phyloP scores from a whole-genome alignment of 1,140 invertebrate genomes.

The Colletes latitarsis region DNA sequence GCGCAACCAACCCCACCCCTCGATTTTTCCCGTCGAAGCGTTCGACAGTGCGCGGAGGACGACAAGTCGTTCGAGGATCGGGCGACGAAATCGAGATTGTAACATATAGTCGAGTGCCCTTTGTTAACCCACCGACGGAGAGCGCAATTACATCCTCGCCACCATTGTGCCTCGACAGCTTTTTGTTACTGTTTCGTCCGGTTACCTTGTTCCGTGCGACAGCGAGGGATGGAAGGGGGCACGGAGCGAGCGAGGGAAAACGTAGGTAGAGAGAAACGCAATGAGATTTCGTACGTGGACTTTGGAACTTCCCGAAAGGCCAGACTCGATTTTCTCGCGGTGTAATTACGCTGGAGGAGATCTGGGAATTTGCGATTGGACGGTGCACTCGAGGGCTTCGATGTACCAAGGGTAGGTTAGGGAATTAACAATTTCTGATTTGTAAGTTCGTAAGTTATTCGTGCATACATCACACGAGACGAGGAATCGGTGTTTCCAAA shows the following conservation, averaged over 20 bases:
- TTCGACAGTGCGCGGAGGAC: conserved; percentile 24
- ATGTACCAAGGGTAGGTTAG: too few species aligned
- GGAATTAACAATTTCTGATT: too few species aligned
- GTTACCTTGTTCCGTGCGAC: conserved; percentile 24
- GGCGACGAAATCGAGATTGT: conserved; percentile 78
- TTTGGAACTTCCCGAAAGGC: neutral
- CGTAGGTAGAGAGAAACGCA: neutral
- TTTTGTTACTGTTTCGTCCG: conserved; percentile 78
- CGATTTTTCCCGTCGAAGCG: conserved; percentile 15
- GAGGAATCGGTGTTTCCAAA: too few species aligned
- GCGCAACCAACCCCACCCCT: neutral
- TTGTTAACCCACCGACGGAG: conserved; percentile 65
- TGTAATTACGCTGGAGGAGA: neutral
- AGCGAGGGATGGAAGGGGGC: neutral
- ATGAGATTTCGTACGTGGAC: neutral
- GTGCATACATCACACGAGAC: too few species aligned
- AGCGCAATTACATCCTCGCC: conserved; percentile 76
- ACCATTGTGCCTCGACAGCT: conserved; percentile 71
- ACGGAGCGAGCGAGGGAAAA: neutral
- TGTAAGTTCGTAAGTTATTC: too few species aligned
- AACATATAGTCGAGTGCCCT: conserved; percentile 78
- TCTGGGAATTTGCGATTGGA: neutral
- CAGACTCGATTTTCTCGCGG: neutral
- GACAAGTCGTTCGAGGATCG: conserved; percentile 64
- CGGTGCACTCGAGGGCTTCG: too few species aligned